These are phyloP conservation scores for Rhinichthys osculus DNA, from an alignment of 2,797 vertebrate species.

Conservation along the genomic window DNA sequence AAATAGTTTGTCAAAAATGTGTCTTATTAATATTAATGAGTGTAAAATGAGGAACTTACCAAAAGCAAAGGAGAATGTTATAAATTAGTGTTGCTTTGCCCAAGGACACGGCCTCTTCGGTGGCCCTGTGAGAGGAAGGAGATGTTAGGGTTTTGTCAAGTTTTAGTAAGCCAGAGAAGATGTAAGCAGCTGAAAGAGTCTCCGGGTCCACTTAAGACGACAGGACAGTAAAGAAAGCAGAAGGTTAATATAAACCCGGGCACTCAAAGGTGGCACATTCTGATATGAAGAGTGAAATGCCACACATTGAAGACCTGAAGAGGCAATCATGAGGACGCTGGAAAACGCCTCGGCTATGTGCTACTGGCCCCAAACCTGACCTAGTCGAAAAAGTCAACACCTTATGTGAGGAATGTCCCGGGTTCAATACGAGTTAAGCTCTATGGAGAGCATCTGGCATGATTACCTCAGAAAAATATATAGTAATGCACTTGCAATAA, in stretches of 20 bases:
- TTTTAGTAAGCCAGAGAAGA: conserved; percentile 34
- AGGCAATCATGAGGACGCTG: conserved; percentile 60
- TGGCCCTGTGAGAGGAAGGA: conserved; percentile 57
- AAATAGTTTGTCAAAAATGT: not conserved
- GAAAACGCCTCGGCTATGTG: conserved; percentile 61
- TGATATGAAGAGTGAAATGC: conserved; percentile 71
- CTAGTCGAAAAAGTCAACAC: conserved; percentile 7
- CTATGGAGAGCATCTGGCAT: not conserved
- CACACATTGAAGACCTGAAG: conserved; percentile 65
- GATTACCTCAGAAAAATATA: not conserved
- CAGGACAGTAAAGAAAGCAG: conserved; percentile 19
- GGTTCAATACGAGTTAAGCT: not conserved
- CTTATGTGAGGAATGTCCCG: conserved; percentile 12
- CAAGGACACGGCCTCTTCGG: conserved; percentile 46
- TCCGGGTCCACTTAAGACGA: conserved; percentile 50
- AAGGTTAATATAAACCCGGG: conserved; percentile 63
- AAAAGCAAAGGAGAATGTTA: conserved; percentile 49
- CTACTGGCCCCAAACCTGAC: conserved; percentile 52
- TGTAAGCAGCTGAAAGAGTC: conserved; percentile 53
- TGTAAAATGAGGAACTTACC: conserved; percentile 56
- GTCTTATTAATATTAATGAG: not conserved
- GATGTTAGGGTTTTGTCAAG: conserved; percentile 40
- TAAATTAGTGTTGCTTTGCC: conserved; percentile 53
- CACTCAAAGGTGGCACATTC: conserved; percentile 75
- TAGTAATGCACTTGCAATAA: not conserved